These are phyloP conservation scores for Phymastichus coffea DNA, from an alignment of 1,140 invertebrate genomes.

Conservation along the genomic window DNA sequence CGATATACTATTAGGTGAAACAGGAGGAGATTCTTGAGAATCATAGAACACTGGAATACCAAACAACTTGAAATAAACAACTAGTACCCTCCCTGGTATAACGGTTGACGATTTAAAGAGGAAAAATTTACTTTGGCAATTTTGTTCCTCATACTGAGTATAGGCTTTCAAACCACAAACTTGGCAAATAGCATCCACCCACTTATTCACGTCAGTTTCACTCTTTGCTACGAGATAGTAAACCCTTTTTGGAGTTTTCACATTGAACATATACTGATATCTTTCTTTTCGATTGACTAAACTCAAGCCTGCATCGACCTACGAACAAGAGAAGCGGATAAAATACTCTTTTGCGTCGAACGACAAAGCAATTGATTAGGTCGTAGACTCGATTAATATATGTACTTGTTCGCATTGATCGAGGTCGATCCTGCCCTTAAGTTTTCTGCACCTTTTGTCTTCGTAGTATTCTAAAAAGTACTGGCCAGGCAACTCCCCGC, in stretches of 20 bases:
- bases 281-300: constrained; percentile 80
- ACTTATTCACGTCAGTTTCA: constrained; percentile 89
- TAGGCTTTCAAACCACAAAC: constrained; percentile 84
- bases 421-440: constrained; percentile 90
- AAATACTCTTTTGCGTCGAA: no score
- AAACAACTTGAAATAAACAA: constrained; percentile 12
- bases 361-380: no score
- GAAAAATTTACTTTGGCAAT: constrained; percentile 45
- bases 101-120: neutral
- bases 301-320: constrained; percentile 83
- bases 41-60: constrained; percentile 49
- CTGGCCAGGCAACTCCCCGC: constrained; percentile 87
- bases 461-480: constrained; percentile 93
- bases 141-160: constrained; percentile 69
- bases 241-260: constrained; percentile 82
- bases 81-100: no score
- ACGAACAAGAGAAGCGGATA: constrained; percentile 31
- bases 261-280: constrained; percentile 84
- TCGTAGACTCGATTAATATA: no score
- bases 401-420: constrained; percentile 92
- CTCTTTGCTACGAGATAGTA: constrained; percentile 91
- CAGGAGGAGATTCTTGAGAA: constrained; percentile 62
- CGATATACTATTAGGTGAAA: constrained; percentile 61
- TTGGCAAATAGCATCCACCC: constrained; percentile 92
- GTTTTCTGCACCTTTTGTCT: constrained; percentile 79